Base-by-base conservation (phyloP, 1,140 invertebrate genomes). In the Zaprionus lachaisei region DNA sequence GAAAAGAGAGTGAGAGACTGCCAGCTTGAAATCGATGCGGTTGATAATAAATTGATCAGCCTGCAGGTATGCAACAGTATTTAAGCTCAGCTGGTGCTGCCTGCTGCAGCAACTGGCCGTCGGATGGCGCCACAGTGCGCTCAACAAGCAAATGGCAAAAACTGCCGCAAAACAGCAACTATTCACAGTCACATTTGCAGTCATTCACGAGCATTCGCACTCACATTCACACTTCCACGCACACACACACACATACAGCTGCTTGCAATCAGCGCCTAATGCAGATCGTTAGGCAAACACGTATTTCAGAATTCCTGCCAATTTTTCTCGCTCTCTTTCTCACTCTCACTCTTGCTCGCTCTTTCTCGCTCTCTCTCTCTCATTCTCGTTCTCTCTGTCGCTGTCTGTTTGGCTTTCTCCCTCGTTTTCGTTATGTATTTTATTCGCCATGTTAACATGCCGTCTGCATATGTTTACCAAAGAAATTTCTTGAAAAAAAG, bases 221-320 rank as follows among this genome's bases (percentile, higher is more conserved):
- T 26, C 15, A 14, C 22, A 71, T 15, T 41, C 34, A 11, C 54
- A 65, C 7, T 55, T 47, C 2, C 37, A 65, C 24, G n/a, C 44
- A n/a, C 26, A 75, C 20, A 14, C n/a, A 22, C 47, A 63, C 62
- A 44, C 34, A 14, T 61, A 71, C 79, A 61, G 70, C 72, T 72
- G 71, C 70, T 67, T 89, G 79, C 84, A 89, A 89, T 89, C 84
- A 89, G 75, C 81, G 81, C 83, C 72, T 81, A 90, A 90, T 89
- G 84, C 85, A 89, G 83, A 86, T 87, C 84, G 84, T 89, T 87
- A 81, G 84, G 84, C 85, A 87, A 90, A 87, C 78, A 87, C 80
- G 65, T 62, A 69, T 66, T 72, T 76, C 54, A 56, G 44, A 68
- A 70, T 47, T 69, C 63, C 41, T 58, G 58, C 54, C 60, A 75